Conservation (phyloP, 2,888 invertebrate species). For the Gandaritis pyraliata region DNA sequence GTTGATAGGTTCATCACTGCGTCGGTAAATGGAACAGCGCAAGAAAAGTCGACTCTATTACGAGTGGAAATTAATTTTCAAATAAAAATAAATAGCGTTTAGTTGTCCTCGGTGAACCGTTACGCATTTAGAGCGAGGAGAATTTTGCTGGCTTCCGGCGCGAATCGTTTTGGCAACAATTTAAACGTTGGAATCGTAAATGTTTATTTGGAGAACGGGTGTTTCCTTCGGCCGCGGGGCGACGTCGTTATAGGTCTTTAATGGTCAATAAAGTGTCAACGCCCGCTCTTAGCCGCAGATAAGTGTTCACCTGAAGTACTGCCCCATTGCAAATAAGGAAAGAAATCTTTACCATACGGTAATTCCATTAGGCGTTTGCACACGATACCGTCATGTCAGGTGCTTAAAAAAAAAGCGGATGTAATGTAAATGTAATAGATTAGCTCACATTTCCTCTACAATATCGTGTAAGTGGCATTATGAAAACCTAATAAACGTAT, state of each 20-base stretch:
- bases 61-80: constrained; percentile 73
- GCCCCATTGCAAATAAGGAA: constrained; percentile 42
- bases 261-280: constrained; percentile 81
- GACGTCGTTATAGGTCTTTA: constrained; percentile 78
- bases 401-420: too few relatives aligned
- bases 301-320: constrained; percentile 69
- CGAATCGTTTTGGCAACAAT: constrained; percentile 79
- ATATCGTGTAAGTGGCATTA: too few relatives aligned
- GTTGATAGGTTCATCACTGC: constrained; percentile 50
- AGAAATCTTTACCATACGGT: constrained; percentile 26
- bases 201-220: constrained; percentile 76
- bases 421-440: too few relatives aligned
- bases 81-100: constrained; percentile 82
- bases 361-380: neutral
- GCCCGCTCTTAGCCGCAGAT: constrained; percentile 64
- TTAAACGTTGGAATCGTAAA: constrained; percentile 78
- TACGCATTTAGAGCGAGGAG: constrained; percentile 71
- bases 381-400: too few relatives aligned
- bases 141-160: constrained; percentile 64
- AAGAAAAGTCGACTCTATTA: constrained; percentile 67
- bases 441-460: too few relatives aligned
- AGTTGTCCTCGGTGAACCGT: constrained; percentile 75
- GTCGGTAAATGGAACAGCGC: constrained; percentile 49
- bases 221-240: constrained; percentile 68
- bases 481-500: too few relatives aligned